Evolutionary conservation across 1,140 invertebrate species (phyloP), one percentile per base, ranked within the genome.

Genomic region (Drosophila kanapiae): DNA sequence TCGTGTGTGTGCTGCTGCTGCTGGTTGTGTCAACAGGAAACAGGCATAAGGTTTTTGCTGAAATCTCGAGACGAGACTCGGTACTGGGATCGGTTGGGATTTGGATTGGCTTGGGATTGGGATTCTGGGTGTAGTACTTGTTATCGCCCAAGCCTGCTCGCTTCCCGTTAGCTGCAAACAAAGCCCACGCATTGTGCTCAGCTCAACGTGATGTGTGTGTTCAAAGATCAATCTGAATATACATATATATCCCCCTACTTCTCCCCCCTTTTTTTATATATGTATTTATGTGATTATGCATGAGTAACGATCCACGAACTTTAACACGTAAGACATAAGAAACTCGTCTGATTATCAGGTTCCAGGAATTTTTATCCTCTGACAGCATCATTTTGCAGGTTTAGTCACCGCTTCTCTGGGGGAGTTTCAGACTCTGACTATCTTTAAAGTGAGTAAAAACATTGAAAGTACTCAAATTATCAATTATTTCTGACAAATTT

Each of bases 141-240:
- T 86, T 85, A 88, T 87, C 83, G 80, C 51, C 7, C 0, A 23
- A 23, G 54, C 67, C 60, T 48, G 45, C 57, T 58, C 77, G 62
- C 70, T 87, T 83, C 80, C 83, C 84, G 77, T 62, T 75, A 78
- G 64, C 75, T 48, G 42, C 45, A 60, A 86, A 86, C 82, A 86
- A 86, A 76, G 83, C 83, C 65, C 29, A 57, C 53, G 42, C 83
- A 79, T 86, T 86, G 83, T 84, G 27, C 54, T 69, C 70, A 18
- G 29, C 58, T 40, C 57, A n/a, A 37, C 37, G 53, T 60, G 27
- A 27, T 75, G 40, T 53, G 40, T 53, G 42, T 68, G 63, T 58
- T 64, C 77, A 78, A 80, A 84, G 81, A 80, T 84, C 65, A 84
- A 68, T 40, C 35, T 38, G 53, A 23, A 54, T 37, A 54, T 37